phyloP scores from a whole-genome alignment of 2,888 invertebrate genomes.

The Epinotia bilunana region DNA sequence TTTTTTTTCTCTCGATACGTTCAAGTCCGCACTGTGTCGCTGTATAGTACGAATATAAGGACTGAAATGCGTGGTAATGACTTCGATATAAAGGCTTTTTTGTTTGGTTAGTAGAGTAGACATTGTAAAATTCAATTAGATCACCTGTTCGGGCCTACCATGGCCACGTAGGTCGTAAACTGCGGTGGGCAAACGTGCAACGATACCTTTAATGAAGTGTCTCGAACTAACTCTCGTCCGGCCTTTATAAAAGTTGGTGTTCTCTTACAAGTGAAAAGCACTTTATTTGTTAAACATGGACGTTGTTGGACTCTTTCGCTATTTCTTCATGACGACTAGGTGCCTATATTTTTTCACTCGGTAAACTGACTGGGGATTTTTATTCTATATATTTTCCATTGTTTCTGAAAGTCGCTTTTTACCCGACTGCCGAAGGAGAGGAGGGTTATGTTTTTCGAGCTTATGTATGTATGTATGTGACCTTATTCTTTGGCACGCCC shows the following conservation, averaged over 20 bases:
- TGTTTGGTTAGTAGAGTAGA: constrained; percentile 46
- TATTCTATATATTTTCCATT: neutral
- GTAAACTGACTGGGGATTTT: neutral
- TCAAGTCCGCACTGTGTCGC: neutral
- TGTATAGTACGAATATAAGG: neutral
- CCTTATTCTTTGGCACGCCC: too few species aligned
- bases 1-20: constrained; percentile 32
- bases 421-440: too few species aligned
- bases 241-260: constrained; percentile 13
- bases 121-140: constrained; percentile 66
- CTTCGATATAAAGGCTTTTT: constrained; percentile 38
- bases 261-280: neutral
- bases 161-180: constrained; percentile 64
- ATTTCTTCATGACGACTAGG: neutral
- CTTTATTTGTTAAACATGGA: constrained; percentile 23
- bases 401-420: too few species aligned
- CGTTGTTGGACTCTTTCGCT: neutral
- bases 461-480: too few species aligned
- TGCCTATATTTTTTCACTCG: neutral
- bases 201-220: constrained; percentile 72
- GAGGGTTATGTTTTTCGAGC: too few species aligned
- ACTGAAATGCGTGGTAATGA: neutral
- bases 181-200: constrained; percentile 61
- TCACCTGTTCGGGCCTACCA: constrained; percentile 67
- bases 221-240: constrained; percentile 45